Evolutionary conservation across 2,797 vertebrate genomes (phyloP).

Genomic region (Epinephelus awoara): DNA sequence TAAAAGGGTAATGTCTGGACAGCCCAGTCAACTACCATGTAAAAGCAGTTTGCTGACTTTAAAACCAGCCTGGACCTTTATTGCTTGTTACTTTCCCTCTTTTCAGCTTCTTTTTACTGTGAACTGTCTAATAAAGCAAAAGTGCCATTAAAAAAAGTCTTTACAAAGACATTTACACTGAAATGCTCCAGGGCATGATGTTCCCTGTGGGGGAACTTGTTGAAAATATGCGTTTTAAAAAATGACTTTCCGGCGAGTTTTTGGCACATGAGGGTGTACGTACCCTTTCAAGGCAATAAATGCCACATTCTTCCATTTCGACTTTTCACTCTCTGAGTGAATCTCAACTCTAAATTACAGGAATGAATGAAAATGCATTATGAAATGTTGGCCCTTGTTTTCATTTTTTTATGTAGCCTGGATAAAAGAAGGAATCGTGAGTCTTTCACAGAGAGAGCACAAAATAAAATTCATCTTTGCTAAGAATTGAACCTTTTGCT

Average conservation of each 20-base stretch:
- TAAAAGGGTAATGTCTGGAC: slow-evolving; percentile 15
- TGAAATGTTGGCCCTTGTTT: neutral
- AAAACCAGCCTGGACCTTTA: slow-evolving; percentile 44
- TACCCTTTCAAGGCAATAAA: slow-evolving; percentile 32
- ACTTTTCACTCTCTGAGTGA: slow-evolving; percentile 3
- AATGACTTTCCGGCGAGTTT: slow-evolving; percentile 25
- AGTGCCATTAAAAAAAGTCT: slow-evolving; percentile 50
- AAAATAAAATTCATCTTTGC: neutral
- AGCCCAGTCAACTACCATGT: slow-evolving; percentile 1
- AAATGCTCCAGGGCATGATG: slow-evolving; percentile 29
- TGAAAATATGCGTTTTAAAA: slow-evolving; percentile 44
- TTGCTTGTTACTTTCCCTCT: slow-evolving; percentile 37
- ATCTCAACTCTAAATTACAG: slow-evolving; percentile 18
- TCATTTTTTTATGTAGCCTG: neutral
- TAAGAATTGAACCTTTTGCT: neutral
- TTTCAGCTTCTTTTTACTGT: slow-evolving; percentile 39
- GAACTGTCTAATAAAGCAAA: slow-evolving; percentile 56
- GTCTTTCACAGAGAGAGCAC: neutral
- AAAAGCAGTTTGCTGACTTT: slow-evolving; percentile 33
- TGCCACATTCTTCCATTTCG: slow-evolving; percentile 15
- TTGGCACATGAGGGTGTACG: slow-evolving; percentile 1
- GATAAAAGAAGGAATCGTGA: neutral
- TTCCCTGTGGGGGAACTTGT: slow-evolving; percentile 28
- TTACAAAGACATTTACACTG: slow-evolving; percentile 54
- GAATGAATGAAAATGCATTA: slow-evolving; percentile 27